Conservation (phyloP, 1,140 invertebrate genomes). For the Drosophila kohkoa region DNA sequence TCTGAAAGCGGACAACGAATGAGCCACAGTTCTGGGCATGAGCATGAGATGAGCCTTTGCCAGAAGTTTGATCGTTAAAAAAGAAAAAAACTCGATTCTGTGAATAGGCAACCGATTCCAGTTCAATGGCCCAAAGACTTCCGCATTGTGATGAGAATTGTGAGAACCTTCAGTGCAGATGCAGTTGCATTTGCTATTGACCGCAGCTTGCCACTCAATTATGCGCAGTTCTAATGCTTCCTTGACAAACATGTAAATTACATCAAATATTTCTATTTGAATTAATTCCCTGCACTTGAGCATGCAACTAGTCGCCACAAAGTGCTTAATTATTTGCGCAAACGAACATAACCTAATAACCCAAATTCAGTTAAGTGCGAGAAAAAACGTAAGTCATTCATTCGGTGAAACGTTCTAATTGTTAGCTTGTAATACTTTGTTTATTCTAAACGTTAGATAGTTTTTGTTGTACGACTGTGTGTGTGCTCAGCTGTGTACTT, state of each 20-base stretch:
- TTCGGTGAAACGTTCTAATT: slow-evolving; percentile 60
- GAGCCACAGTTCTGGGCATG: slow-evolving; percentile 47
- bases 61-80: background rate
- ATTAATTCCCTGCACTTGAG: background rate
- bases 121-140: slow-evolving; percentile 78
- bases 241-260: slow-evolving; percentile 21
- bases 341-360: slow-evolving; percentile 62
- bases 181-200: slow-evolving; percentile 28
- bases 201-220: slow-evolving; percentile 25
- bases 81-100: slow-evolving; percentile 63
- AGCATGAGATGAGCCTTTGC: slow-evolving; percentile 46
- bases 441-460: slow-evolving; percentile 54
- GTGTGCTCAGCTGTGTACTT: slow-evolving; percentile 21
- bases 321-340: slow-evolving; percentile 28
- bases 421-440: slow-evolving; percentile 43
- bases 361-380: slow-evolving; percentile 39
- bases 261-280: background rate
- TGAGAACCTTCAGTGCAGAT: slow-evolving; percentile 49
- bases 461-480: slow-evolving; percentile 9
- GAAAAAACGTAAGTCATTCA: slow-evolving; percentile 57
- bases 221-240: slow-evolving; percentile 64
- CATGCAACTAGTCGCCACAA: background rate
- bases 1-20: slow-evolving; percentile 61
- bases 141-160: slow-evolving; percentile 71
- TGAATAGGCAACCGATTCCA: slow-evolving; percentile 35